Evolutionary conservation across 1,140 invertebrate genomes (phyloP).

Genomic region (Trachelipus rathkii): DNA sequence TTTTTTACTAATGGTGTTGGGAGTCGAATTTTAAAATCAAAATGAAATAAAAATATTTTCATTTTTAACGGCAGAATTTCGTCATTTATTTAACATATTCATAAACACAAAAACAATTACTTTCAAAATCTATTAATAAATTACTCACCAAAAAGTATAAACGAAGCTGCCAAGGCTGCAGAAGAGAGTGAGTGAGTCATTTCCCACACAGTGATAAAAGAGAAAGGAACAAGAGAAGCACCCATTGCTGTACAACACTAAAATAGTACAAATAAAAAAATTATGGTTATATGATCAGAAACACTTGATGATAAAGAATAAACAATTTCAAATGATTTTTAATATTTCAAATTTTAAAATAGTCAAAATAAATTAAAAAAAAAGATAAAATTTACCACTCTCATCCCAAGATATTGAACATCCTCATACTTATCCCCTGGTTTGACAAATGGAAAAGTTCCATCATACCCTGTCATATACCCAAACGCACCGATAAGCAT

Average conservation of each 20-base stretch:
- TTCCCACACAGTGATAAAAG: constrained; percentile 82
- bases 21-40: too few species aligned
- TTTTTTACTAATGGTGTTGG: too few species aligned
- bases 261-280: constrained; percentile 49
- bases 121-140: constrained; percentile 5
- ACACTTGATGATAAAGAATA: too few species aligned
- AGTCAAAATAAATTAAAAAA: too few species aligned
- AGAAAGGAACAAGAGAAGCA: constrained; percentile 78
- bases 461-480: constrained; percentile 89
- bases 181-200: constrained; percentile 75
- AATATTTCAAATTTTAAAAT: too few species aligned
- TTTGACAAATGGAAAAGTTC: constrained; percentile 92
- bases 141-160: constrained; percentile 79
- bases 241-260: constrained; percentile 89
- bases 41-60: too few species aligned
- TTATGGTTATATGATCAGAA: neutral
- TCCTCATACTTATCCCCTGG: constrained; percentile 90
- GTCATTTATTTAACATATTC: too few species aligned
- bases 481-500: constrained; percentile 93
- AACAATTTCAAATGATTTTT: too few species aligned
- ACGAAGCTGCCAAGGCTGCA: constrained; percentile 67
- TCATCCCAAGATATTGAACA: constrained; percentile 86
- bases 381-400: constrained; percentile 81
- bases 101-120: too few species aligned
- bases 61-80: too few species aligned